phyloP scores from a whole-genome alignment of 2,797 vertebrate species.

The Poecilia wingei region DNA sequence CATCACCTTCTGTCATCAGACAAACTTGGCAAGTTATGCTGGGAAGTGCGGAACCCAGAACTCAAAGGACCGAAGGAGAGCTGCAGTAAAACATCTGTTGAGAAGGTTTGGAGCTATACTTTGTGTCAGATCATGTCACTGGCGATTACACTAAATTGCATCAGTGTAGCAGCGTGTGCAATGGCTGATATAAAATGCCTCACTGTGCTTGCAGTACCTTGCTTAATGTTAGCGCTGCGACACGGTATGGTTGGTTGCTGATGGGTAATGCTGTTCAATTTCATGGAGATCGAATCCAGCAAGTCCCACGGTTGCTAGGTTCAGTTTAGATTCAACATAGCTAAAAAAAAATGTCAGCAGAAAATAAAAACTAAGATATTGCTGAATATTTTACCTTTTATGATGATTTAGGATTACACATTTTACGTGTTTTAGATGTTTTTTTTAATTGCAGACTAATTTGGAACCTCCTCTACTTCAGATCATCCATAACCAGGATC shows the following conservation, averaged over 20 bases:
- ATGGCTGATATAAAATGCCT: conserved; percentile 36
- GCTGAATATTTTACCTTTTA: not conserved
- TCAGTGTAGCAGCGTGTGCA: conserved; percentile 30
- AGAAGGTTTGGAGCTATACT: conserved; percentile 46
- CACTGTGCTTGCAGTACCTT: conserved; percentile 1
- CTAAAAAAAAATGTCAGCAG: not conserved
- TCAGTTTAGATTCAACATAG: not conserved
- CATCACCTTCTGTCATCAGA: conserved; percentile 43
- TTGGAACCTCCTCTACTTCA: not conserved
- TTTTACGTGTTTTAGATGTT: not conserved
- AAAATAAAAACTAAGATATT: not conserved
- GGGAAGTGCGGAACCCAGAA: conserved; percentile 18
- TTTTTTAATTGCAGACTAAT: not conserved
- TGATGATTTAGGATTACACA: not conserved
- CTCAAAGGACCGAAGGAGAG: conserved; percentile 37
- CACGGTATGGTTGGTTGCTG: conserved; percentile 9
- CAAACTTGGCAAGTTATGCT: conserved; percentile 37
- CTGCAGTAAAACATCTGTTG: conserved; percentile 52
- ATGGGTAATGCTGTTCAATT: conserved; percentile 20
- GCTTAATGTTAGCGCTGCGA: conserved; percentile 4
- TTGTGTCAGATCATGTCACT: conserved; percentile 52
- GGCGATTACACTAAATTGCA: conserved; percentile 56
- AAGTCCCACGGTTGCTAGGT: not conserved
- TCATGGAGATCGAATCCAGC: conserved; percentile 7
- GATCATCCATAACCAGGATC: not conserved